These are phyloP conservation scores for Hylaeus anthracinus DNA, from an alignment of 1,140 invertebrate genomes.

Conservation along the genomic window DNA sequence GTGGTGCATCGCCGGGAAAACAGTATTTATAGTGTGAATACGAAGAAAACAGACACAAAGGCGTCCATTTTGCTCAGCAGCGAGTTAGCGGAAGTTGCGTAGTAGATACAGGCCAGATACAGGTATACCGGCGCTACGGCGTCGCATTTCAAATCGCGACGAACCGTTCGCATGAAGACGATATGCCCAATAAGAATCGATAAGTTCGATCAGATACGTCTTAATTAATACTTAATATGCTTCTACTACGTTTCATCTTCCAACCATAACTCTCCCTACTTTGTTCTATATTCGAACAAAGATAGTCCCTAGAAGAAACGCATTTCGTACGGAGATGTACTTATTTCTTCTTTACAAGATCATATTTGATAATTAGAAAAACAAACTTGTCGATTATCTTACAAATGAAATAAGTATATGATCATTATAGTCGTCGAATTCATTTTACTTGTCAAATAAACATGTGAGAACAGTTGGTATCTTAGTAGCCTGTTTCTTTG, in stretches of 20 bases:
- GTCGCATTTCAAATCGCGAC: slow-evolving; percentile 56
- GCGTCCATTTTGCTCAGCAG: slow-evolving; percentile 81
- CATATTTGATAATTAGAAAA: too few species aligned
- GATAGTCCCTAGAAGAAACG: background rate
- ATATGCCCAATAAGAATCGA: background rate
- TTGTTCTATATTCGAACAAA: background rate
- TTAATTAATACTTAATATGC: background rate
- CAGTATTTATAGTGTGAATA: slow-evolving; percentile 77
- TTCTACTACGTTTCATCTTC: background rate
- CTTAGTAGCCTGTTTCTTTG: too few species aligned
- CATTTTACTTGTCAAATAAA: too few species aligned
- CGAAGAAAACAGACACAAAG: slow-evolving; percentile 81
- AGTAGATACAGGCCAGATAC: slow-evolving; percentile 73
- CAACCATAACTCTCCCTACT: too few species aligned
- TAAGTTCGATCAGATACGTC: background rate
- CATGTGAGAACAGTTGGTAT: too few species aligned
- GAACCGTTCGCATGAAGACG: slow-evolving; percentile 39
- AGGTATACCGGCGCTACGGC: slow-evolving; percentile 62
- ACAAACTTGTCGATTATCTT: too few species aligned
- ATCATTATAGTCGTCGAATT: too few species aligned
- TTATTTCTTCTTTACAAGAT: too few species aligned
- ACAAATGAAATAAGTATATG: too few species aligned
- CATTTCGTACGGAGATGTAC: too few species aligned
- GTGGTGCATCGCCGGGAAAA: slow-evolving; percentile 65
- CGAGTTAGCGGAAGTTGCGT: slow-evolving; percentile 79